phyloP scores from a whole-genome alignment of 2,113 vertebrate genomes.

The Xiphophorus maculatus region DNA sequence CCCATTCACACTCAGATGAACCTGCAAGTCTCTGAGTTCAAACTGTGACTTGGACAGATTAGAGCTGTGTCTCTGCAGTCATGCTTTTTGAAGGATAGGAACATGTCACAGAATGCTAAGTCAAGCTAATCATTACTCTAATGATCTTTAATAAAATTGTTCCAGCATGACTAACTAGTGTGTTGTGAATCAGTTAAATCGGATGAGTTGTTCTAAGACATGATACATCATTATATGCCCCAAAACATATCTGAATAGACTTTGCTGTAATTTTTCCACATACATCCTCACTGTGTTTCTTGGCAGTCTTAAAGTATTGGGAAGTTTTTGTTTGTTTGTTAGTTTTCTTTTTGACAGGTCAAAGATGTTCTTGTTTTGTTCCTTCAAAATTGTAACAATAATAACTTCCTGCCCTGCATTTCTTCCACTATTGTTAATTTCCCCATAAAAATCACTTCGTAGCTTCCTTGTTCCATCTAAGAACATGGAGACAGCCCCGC shows the following conservation, averaged over 20 bases:
- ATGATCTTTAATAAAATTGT: neutral
- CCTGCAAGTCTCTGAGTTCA: constrained; percentile 49
- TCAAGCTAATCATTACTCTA: constrained; percentile 9
- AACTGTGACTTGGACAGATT: constrained; percentile 43
- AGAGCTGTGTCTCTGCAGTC: constrained; percentile 22
- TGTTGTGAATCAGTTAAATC: neutral
- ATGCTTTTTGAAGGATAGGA: neutral
- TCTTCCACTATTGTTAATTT: constrained; percentile 3
- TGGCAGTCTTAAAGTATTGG: neutral
- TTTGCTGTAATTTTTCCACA: neutral
- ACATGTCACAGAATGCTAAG: neutral
- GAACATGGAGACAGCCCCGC: neutral
- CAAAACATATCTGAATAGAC: neutral
- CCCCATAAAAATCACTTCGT: neutral
- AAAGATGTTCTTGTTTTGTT: neutral
- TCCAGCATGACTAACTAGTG: neutral
- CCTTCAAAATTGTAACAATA: neutral
- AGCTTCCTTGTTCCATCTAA: constrained; percentile 18
- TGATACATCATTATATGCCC: neutral
- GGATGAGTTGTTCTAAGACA: neutral
- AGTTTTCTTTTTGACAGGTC: neutral
- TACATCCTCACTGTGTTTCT: neutral
- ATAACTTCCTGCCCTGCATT: constrained; percentile 24
- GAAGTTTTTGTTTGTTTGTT: constrained; percentile 15
- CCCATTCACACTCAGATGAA: constrained; percentile 65